Conservation (phyloP, 2,113 vertebrate genomes). For the Pygoscelis adeliae region DNA sequence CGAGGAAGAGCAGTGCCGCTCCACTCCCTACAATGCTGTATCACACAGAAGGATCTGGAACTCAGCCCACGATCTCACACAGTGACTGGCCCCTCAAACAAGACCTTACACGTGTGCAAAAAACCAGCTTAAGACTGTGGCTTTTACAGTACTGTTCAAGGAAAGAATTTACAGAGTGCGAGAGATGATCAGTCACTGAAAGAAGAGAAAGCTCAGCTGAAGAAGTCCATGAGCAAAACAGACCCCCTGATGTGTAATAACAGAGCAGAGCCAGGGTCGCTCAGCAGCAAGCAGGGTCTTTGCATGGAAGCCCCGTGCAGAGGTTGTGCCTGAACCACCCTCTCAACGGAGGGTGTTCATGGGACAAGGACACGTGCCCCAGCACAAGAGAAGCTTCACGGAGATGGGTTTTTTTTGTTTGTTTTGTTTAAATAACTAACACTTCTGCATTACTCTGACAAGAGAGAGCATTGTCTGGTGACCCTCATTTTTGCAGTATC, state of each 20-base stretch:
- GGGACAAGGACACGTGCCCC: neutral
- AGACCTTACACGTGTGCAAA: neutral
- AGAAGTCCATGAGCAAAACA: neutral
- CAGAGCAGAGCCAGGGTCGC: neutral
- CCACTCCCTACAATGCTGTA: rapidly evolving
- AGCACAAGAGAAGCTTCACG: neutral
- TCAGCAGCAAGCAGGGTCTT: neutral
- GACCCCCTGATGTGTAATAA: neutral
- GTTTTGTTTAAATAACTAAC: neutral
- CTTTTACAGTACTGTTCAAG: neutral
- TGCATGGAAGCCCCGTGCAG: neutral
- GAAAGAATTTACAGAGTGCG: neutral
- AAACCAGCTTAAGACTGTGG: neutral
- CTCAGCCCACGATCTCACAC: neutral
- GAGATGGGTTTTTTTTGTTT: neutral
- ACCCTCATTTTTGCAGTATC: neutral
- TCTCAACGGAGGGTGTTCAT: too few relatives aligned
- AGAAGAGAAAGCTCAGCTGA: neutral
- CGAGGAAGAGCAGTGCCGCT: neutral
- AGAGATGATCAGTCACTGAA: neutral
- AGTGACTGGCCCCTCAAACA: neutral
- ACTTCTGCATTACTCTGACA: neutral
- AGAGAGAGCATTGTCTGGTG: neutral
- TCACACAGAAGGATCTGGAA: neutral
- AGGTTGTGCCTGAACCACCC: neutral